phyloP scores from a whole-genome alignment of 2,113 vertebrate genomes.

The Tympanuchus pallidicinctus region DNA sequence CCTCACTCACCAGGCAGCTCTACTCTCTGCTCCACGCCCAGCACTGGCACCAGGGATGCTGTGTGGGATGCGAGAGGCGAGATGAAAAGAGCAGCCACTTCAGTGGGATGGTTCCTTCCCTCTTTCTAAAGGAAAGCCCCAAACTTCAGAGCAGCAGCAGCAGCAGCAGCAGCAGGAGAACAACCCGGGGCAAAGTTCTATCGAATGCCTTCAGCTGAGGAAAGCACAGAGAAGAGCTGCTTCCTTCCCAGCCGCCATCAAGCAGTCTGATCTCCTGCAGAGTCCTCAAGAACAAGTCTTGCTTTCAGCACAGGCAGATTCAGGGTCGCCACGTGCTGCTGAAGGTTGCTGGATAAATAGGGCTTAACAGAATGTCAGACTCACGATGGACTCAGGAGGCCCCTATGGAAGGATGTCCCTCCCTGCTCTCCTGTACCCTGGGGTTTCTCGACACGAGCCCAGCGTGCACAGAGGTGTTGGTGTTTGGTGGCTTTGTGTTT shows the following conservation, averaged over 20 bases:
- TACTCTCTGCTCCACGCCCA: not conserved
- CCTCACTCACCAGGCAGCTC: not conserved
- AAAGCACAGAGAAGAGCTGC: not conserved
- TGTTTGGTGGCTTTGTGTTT: not conserved
- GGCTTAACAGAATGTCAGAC: constrained; percentile 7
- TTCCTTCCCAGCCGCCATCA: not conserved
- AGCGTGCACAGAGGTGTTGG: not conserved
- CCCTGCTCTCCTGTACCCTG: not conserved
- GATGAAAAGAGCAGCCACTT: fast-evolving
- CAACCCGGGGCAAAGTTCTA: not conserved
- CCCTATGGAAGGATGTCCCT: not conserved
- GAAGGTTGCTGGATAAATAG: not conserved
- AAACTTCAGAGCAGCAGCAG: not conserved
- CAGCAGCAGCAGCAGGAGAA: not conserved
- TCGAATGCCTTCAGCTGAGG: not conserved
- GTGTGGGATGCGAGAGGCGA: fast-evolving
- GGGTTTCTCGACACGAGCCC: not conserved
- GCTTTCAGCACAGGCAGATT: not conserved
- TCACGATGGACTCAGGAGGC: not conserved
- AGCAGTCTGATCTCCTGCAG: not conserved
- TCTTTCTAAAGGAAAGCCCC: not conserved
- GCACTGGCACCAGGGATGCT: not conserved
- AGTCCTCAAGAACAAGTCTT: not conserved
- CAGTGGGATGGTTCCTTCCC: not conserved
- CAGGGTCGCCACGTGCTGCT: not conserved